These are phyloP conservation scores for Syngnathus rostellatus DNA, from an alignment of 2,797 vertebrate genomes.

Conservation along the genomic window DNA sequence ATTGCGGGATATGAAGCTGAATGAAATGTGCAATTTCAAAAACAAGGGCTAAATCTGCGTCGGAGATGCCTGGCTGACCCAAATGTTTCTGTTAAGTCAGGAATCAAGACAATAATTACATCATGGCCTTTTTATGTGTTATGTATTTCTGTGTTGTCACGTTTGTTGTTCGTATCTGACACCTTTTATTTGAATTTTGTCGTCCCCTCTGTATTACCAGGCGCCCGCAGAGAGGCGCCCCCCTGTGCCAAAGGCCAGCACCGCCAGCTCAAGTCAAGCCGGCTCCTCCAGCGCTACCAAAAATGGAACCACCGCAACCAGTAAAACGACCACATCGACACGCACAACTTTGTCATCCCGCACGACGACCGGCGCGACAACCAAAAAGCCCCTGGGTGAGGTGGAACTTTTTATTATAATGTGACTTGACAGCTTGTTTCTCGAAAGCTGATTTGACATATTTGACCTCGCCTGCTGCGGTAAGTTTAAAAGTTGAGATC, in stretches of 20 bases:
- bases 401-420: background rate
- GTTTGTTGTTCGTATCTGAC: background rate
- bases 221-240: conserved; percentile 69
- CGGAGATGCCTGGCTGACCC: background rate
- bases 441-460: conserved; percentile 6
- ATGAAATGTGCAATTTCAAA: conserved; percentile 16
- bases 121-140: background rate
- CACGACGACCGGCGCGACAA: conserved; percentile 47
- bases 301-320: conserved; percentile 57
- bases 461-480: conserved; percentile 1
- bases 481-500: background rate
- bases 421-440: conserved; percentile 5
- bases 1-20: conserved; percentile 7
- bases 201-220: conserved; percentile 19
- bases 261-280: conserved; percentile 39
- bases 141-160: background rate
- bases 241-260: conserved; percentile 66
- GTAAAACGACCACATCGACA: conserved; percentile 37
- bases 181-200: too few species aligned
- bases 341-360: conserved; percentile 40
- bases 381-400: conserved; percentile 75
- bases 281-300: conserved; percentile 47
- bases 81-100: conserved; percentile 12
- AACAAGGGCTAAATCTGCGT: background rate
- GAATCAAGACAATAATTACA: background rate